phyloP scores from a whole-genome alignment of 2,797 vertebrate species.

The Halcyon chelicuti region DNA sequence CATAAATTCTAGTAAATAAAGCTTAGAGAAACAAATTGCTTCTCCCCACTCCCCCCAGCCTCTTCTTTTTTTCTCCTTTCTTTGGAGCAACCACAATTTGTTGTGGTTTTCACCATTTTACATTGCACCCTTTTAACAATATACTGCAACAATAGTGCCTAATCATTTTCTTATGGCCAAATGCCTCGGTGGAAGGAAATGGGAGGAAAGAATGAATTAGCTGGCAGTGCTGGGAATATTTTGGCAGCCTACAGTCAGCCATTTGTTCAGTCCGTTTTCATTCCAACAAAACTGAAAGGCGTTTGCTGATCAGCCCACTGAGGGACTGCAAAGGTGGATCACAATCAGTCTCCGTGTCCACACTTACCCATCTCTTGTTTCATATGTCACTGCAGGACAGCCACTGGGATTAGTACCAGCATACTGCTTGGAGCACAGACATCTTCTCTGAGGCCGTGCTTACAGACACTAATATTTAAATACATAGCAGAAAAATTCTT shows the following conservation, averaged over 20 bases:
- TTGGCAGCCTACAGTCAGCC: not conserved
- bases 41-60: not conserved
- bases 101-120: not conserved
- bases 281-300: not conserved
- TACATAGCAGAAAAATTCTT: not conserved
- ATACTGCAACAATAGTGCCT: not conserved
- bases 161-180: not conserved
- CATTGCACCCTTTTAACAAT: not conserved
- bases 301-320: not conserved
- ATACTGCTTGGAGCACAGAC: not conserved
- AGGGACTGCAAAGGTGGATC: not conserved
- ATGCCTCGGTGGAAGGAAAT: not conserved
- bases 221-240: not conserved
- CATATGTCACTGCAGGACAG: rapidly evolving
- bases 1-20: not conserved
- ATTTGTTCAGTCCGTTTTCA: not conserved
- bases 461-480: not conserved
- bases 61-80: not conserved
- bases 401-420: not conserved
- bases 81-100: not conserved
- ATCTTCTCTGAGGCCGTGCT: not conserved
- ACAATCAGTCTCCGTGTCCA: not conserved
- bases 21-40: not conserved
- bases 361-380: not conserved
- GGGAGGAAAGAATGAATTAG: not conserved